Conservation (phyloP, 2,888 invertebrate species). For the Subacronicta megacephala region DNA sequence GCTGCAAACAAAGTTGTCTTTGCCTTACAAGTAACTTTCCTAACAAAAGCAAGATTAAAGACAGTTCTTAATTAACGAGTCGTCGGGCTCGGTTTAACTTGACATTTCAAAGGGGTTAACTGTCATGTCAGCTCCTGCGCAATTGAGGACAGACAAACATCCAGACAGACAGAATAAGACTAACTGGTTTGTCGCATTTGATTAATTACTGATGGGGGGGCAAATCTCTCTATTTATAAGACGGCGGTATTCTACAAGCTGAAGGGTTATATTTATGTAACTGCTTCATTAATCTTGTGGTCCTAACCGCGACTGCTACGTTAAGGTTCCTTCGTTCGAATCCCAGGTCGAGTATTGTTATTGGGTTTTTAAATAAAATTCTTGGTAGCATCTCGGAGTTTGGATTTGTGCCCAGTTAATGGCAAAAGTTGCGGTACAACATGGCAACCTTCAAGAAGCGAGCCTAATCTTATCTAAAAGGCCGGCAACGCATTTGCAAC, state of each 20-base stretch:
- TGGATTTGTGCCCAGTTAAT: too few relatives aligned
- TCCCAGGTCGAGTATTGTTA: too few relatives aligned
- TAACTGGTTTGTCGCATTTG: constrained; percentile 43
- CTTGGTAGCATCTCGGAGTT: too few relatives aligned
- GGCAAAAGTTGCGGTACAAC: too few relatives aligned
- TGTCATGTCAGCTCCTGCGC: constrained; percentile 56
- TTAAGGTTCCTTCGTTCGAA: too few relatives aligned
- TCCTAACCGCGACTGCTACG: too few relatives aligned
- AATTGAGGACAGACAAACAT: constrained; percentile 71
- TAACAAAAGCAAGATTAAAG: constrained; percentile 39
- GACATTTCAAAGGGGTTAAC: constrained; percentile 63
- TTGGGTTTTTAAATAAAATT: too few relatives aligned
- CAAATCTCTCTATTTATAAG: constrained; percentile 51
- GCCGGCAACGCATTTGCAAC: too few relatives aligned
- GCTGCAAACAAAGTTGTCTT: constrained; percentile 15
- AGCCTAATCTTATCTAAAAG: too few relatives aligned
- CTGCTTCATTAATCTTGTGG: too few relatives aligned
- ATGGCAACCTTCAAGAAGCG: too few relatives aligned
- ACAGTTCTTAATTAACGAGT: constrained; percentile 49
- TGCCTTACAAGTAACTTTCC: constrained; percentile 9
- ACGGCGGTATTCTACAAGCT: constrained; percentile 36
- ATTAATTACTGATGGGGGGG: constrained; percentile 64
- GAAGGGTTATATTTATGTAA: constrained; percentile 4
- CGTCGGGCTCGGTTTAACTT: constrained; percentile 51
- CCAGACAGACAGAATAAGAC: constrained; percentile 75